These are phyloP conservation scores for Latrodectus hesperus DNA, from an alignment of 2,888 invertebrate genomes.

Conservation along the genomic window DNA sequence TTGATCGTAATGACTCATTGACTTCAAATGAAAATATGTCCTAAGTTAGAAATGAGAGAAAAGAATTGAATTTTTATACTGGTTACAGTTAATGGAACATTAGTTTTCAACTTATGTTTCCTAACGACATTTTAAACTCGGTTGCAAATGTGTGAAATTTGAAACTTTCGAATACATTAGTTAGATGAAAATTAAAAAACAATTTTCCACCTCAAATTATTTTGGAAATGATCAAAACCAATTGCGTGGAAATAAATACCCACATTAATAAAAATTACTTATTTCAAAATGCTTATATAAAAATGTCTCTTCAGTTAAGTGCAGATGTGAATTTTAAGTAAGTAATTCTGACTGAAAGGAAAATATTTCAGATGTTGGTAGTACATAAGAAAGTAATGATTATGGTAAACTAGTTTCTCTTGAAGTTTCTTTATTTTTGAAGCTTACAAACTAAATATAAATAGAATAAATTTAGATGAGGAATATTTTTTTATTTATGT, in stretches of 20 bases:
- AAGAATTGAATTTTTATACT: not conserved
- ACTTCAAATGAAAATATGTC: conserved; percentile 5
- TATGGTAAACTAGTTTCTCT: no score
- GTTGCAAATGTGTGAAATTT: not conserved
- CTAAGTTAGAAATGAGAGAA: not conserved
- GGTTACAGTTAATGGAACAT: not conserved
- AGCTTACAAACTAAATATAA: no score
- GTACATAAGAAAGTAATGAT: no score
- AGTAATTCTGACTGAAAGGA: no score
- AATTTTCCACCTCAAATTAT: not conserved
- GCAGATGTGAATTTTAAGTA: no score
- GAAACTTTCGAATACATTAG: not conserved
- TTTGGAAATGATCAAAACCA: not conserved
- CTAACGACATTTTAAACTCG: not conserved
- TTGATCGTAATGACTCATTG: conserved; percentile 40
- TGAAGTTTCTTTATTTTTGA: no score
- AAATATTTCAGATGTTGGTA: no score
- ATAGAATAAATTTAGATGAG: no score
- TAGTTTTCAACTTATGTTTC: not conserved
- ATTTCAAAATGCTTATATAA: not conserved
- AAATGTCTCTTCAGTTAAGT: not conserved
- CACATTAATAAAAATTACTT: not conserved
- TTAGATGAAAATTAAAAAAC: not conserved
- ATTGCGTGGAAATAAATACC: not conserved
- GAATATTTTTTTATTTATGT: no score